phyloP scores from a whole-genome alignment of 2,797 vertebrate species.

The Schizothorax lantsangensis region DNA sequence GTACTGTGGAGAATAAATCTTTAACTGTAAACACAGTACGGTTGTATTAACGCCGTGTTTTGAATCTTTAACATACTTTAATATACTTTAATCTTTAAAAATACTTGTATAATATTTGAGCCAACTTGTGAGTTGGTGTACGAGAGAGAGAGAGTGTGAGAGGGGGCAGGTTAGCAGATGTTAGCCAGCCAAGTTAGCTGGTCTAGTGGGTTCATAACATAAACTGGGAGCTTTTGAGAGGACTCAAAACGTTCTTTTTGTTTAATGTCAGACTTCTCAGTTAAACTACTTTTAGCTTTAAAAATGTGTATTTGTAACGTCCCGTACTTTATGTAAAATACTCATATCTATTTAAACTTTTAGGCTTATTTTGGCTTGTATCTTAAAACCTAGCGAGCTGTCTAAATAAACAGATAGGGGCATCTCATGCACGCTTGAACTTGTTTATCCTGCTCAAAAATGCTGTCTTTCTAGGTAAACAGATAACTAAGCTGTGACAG shows the following conservation, averaged over 20 bases:
- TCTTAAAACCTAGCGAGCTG: neutral
- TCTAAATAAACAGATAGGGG: neutral
- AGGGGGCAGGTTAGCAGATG: conserved; percentile 34
- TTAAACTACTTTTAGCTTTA: neutral
- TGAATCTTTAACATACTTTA: conserved; percentile 20
- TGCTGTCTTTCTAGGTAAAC: neutral
- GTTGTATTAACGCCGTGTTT: neutral
- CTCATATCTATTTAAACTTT: neutral
- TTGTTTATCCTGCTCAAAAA: neutral
- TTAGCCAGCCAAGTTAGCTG: conserved; percentile 40
- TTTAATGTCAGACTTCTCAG: neutral
- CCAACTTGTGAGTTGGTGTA: conserved; percentile 31
- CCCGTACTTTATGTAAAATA: neutral
- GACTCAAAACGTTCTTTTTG: neutral
- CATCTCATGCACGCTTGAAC: neutral
- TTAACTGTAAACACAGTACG: neutral
- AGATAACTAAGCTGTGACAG: neutral
- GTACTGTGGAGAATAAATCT: neutral
- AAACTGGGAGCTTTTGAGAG: neutral
- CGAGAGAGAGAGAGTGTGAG: neutral
- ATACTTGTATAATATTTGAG: neutral
- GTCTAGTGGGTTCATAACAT: neutral
- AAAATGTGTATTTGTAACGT: neutral
- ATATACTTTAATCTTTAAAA: neutral
- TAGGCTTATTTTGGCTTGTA: neutral